Evolutionary conservation across 2,113 vertebrate genomes (phyloP), one percentile per base, ranked within the genome.

Genomic region (Cranoglanis bouderius): DNA sequence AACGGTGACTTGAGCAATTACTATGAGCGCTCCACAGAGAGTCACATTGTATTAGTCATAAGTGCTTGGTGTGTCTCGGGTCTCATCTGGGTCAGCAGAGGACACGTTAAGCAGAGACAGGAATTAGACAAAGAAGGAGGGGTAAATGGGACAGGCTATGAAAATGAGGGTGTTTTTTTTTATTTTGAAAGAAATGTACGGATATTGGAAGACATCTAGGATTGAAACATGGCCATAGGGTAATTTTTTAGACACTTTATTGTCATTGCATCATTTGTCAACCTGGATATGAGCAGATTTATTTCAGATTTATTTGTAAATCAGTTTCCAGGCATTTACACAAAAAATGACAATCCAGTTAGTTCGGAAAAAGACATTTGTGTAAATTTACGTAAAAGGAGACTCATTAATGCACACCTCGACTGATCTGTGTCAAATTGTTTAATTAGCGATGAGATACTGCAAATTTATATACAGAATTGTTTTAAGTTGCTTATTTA

Each of bases 1-100:
- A 88, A 72, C 40, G 12, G 55, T 83, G 75, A 88, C 81, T 84
- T 63, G 46, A 70, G 49, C 32, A 63, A 89, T 85, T 85, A 89
- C 59, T 40, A 29, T 57, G 74, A 85, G 61, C 13, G 63, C 75
- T 21, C 70, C 74, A 70, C 70, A 88, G 63, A 59, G 86, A 67
- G 26, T 70, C 61, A 70, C 74, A 80, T 57, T 65, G 59, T 80
- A 85, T 89, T 85, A 70, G 83, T 43, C 72, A 16, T 4, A 55
- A 67, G 83, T 49, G 83, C 51, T 43, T 38, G 51, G n/a, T 19
- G 4, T 70, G 88, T 85, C 24, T 85, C 57, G 53, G 21, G 43
- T 75, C 82, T 78, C 35, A 57, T 35, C 81, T 61, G 53, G 65
- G 87, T 72, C 46, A 24, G 35, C 10, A 16, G 67, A 77, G 72